Conservation (phyloP, 2,113 vertebrate genomes). For the Platichthys flesus region DNA sequence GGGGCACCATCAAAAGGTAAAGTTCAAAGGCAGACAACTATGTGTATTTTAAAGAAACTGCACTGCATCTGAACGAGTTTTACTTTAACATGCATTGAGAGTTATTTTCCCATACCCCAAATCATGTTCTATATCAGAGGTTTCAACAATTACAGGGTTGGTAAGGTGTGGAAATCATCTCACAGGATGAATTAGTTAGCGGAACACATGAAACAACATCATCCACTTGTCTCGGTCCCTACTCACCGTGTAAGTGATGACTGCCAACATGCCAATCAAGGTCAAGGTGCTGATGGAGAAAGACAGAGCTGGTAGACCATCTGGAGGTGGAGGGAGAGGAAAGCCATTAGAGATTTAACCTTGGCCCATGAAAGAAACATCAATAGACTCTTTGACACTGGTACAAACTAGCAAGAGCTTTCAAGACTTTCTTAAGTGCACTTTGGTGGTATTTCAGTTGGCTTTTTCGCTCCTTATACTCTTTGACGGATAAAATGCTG, state of each 20-base stretch:
- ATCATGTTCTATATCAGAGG: background rate
- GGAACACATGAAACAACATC: conserved; percentile 45
- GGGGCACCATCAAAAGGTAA: conserved; percentile 41
- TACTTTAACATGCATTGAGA: background rate
- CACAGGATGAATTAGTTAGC: conserved; percentile 38
- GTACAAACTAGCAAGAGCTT: background rate
- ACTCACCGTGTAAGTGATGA: conserved; percentile 98
- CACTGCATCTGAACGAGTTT: background rate
- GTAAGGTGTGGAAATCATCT: conserved; percentile 21
- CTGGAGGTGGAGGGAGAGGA: conserved; percentile 77
- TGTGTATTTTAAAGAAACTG: background rate
- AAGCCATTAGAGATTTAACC: conserved; percentile 45
- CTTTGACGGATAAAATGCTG: background rate
- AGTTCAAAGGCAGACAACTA: background rate
- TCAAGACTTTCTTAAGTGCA: conserved; percentile 5
- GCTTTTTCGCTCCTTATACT: conserved; percentile 8
- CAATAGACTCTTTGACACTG: background rate
- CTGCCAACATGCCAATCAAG: conserved; percentile 98
- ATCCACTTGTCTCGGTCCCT: conserved; percentile 35
- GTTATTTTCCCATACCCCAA: background rate
- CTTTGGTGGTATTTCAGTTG: conserved; percentile 24
- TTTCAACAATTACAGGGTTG: conserved; percentile 3
- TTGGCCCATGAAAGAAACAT: conserved; percentile 37
- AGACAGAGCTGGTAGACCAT: conserved; percentile 92
- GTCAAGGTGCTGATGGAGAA: conserved; percentile 99